These are phyloP conservation scores for Ciconia maguari DNA, from an alignment of 2,113 vertebrate genomes.

Conservation along the genomic window DNA sequence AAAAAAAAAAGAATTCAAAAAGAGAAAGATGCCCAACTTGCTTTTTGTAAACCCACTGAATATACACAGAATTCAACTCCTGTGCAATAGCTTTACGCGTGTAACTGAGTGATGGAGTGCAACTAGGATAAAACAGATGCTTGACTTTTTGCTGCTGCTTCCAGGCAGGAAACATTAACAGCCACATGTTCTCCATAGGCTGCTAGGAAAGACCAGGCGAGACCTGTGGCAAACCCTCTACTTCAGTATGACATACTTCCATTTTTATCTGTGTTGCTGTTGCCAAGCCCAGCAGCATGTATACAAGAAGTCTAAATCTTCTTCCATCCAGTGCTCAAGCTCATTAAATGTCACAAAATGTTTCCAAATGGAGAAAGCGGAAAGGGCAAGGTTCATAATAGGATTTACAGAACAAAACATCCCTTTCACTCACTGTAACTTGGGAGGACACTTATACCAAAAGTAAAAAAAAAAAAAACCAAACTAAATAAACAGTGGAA, in stretches of 20 bases:
- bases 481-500: not conserved
- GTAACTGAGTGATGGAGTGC: not conserved
- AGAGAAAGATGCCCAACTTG: not conserved
- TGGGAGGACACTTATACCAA: not conserved
- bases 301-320: not conserved
- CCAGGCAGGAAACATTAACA: not conserved
- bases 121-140: not conserved
- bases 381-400: constrained; percentile 30
- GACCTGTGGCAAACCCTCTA: not conserved
- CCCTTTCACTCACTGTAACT: constrained; percentile 11
- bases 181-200: not conserved
- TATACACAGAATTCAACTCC: not conserved
- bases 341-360: constrained; percentile 48
- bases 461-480: not conserved
- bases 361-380: not conserved
- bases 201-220: not conserved
- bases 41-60: not conserved
- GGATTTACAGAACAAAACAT: constrained; percentile 43
- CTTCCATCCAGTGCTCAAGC: not conserved
- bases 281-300: not conserved
- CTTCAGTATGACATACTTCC: not conserved
- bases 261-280: not conserved
- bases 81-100: not conserved
- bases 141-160: not conserved
- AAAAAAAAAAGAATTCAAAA: not conserved